Evolutionary conservation across 2,113 vertebrate species (phyloP).

Genomic region (Montifringilla adamsi): DNA sequence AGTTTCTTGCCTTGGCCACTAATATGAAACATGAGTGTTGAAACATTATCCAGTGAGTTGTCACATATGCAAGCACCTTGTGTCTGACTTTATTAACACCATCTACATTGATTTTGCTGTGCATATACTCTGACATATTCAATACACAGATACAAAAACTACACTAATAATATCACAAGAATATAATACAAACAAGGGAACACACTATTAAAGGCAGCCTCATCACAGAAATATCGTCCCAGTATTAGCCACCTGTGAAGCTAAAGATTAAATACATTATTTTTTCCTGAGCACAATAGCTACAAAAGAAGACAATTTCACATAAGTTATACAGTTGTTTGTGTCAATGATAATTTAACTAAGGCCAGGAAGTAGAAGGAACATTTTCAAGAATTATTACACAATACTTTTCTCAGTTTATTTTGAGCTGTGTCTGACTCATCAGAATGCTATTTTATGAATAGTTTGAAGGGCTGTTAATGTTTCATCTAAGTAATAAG

Average conservation of each 20-base stretch:
- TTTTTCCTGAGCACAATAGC: neutral
- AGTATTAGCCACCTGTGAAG: neutral
- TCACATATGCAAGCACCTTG: neutral
- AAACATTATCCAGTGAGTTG: neutral
- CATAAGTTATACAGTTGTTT: neutral
- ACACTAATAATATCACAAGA: neutral
- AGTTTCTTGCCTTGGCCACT: neutral
- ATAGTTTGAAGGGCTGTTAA: neutral
- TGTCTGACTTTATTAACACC: neutral
- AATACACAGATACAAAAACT: neutral
- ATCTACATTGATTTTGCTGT: neutral
- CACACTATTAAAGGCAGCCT: neutral
- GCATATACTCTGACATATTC: neutral
- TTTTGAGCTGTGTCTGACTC: neutral
- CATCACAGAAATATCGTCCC: neutral
- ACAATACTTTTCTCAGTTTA: neutral
- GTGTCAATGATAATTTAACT: neutral
- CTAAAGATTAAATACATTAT: constrained; percentile 4
- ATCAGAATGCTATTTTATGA: neutral
- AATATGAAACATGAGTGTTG: neutral
- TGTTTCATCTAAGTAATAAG: neutral
- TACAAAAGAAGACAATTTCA: neutral
- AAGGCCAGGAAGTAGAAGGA: neutral
- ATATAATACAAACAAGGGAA: neutral
- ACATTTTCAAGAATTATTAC: neutral